Conservation (phyloP, 2,888 invertebrate genomes). For the Alloscopus bannaensis region DNA sequence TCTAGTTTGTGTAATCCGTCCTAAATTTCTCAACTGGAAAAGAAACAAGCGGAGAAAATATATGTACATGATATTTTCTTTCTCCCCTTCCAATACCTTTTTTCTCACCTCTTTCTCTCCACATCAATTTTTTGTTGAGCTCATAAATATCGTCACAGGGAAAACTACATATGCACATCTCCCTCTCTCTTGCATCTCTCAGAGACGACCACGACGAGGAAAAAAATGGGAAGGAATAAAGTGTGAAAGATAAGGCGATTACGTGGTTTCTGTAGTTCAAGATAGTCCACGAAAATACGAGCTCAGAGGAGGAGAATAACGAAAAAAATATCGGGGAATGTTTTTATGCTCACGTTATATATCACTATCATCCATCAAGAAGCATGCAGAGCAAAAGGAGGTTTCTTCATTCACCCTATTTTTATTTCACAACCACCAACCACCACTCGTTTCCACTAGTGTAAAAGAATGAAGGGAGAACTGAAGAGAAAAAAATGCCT, state of each 20-base stretch:
- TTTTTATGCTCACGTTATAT: constrained; percentile 44
- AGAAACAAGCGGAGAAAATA: too few relatives aligned
- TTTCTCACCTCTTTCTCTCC: background rate
- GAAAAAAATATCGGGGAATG: too few relatives aligned
- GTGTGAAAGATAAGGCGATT: constrained; percentile 73
- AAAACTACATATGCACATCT: too few relatives aligned
- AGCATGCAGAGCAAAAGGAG: constrained; percentile 19
- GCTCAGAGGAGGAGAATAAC: background rate
- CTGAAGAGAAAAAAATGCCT: constrained; percentile 17
- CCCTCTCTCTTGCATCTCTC: too few relatives aligned
- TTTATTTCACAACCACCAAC: background rate
- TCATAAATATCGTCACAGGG: too few relatives aligned
- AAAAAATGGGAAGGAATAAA: constrained; percentile 63
- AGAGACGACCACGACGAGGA: too few relatives aligned
- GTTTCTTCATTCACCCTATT: constrained; percentile 12
- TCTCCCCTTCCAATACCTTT: background rate
- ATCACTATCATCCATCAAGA: constrained; percentile 60
- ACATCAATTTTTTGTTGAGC: too few relatives aligned
- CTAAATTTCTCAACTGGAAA: too few relatives aligned
- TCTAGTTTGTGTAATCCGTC: too few relatives aligned
- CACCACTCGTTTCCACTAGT: background rate
- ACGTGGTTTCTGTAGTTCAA: constrained; percentile 63
- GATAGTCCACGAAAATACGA: constrained; percentile 16
- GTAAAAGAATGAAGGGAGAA: constrained; percentile 7
- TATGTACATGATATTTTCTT: too few relatives aligned